Evolutionary conservation across 2,797 vertebrate genomes (phyloP).

Genomic region (Alcedo atthis): DNA sequence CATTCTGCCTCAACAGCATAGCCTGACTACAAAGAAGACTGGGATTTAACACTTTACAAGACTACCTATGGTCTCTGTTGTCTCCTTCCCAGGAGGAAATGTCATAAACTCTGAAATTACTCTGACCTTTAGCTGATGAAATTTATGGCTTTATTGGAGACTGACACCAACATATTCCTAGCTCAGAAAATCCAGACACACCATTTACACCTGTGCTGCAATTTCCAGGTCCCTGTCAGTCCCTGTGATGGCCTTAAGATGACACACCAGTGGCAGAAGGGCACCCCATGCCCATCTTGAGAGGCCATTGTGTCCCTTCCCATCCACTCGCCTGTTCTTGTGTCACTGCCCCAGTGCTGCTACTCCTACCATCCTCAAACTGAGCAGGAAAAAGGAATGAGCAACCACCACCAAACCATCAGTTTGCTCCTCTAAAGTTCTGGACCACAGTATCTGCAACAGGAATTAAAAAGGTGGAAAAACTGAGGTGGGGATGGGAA

Average conservation of each 20-base stretch:
- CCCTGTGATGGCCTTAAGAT: neutral
- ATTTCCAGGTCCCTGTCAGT: neutral
- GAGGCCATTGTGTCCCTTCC: neutral
- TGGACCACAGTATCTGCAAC: neutral
- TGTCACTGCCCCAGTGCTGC: neutral
- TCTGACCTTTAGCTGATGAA: conserved; percentile 27
- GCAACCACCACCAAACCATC: neutral
- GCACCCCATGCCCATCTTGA: neutral
- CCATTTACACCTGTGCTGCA: neutral
- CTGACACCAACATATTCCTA: fast-evolving
- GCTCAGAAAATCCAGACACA: neutral
- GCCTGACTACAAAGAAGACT: neutral
- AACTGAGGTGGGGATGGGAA: neutral
- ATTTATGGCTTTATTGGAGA: neutral
- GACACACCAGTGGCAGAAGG: neutral
- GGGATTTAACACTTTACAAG: neutral
- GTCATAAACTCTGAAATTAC: neutral
- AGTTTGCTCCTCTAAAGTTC: neutral
- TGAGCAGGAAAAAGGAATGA: neutral
- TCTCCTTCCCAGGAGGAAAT: neutral
- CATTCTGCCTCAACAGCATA: neutral
- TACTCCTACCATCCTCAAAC: neutral
- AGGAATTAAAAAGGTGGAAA: neutral
- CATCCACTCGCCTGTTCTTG: neutral
- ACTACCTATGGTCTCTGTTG: neutral